Conservation (phyloP, 2,113 vertebrate genomes). For the Geococcyx californianus region DNA sequence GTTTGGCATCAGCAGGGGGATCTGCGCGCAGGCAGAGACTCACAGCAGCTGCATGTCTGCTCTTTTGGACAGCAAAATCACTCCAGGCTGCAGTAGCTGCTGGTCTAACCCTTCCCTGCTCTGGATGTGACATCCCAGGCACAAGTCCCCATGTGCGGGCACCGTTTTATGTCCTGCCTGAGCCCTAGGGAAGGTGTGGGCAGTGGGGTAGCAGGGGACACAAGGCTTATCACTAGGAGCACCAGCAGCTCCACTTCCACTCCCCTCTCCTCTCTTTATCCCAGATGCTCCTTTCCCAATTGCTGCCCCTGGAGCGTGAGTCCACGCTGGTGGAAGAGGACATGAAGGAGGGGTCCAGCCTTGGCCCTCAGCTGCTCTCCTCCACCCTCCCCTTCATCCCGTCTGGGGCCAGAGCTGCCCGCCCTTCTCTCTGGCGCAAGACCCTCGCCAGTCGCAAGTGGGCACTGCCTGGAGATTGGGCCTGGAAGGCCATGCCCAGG, state of each 20-base stretch:
- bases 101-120: background rate
- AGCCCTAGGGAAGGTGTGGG: background rate
- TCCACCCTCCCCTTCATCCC: background rate
- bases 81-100: background rate
- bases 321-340: background rate
- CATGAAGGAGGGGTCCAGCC: slow-evolving; percentile 4
- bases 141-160: background rate
- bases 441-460: slow-evolving; percentile 78
- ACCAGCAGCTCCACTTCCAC: background rate
- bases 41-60: background rate
- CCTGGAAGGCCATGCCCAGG: slow-evolving; percentile 77
- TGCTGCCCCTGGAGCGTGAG: slow-evolving; percentile 24
- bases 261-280: background rate
- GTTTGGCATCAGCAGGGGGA: background rate
- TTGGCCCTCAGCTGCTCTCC: background rate
- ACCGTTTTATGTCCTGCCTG: background rate
- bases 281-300: slow-evolving; percentile 48
- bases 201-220: background rate
- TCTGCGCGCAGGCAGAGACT: background rate
- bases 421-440: slow-evolving; percentile 77
- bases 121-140: background rate
- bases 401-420: slow-evolving; percentile 1
- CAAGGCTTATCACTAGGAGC: fast-evolving
- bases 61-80: background rate
- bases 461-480: slow-evolving; percentile 58